Evolutionary conservation across 2,113 vertebrate genomes (phyloP).

Genomic region (Etheostoma spectabile): DNA sequence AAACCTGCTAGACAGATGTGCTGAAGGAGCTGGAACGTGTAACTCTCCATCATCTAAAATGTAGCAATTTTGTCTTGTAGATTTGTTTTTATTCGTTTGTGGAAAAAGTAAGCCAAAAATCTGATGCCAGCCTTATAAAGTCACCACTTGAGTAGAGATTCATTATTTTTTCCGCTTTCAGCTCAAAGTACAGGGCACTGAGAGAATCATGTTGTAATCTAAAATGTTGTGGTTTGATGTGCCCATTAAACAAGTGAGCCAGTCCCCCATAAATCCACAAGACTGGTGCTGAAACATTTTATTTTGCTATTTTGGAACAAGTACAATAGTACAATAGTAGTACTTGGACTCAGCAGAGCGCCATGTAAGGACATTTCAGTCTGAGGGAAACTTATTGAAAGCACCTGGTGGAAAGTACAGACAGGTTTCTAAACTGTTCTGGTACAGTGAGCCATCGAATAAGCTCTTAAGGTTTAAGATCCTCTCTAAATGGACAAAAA

Average conservation of each 20-base stretch:
- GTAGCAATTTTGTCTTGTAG: constrained; percentile 32
- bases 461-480: constrained; percentile 12
- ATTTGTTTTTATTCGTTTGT: constrained; percentile 78
- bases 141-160: constrained; percentile 53
- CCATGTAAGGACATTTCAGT: constrained; percentile 73
- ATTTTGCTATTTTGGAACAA: constrained; percentile 54
- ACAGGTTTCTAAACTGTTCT: constrained; percentile 38
- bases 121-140: constrained; percentile 69
- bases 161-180: constrained; percentile 49
- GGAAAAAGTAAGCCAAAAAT: constrained; percentile 65
- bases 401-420: constrained; percentile 61
- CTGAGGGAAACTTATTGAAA: constrained; percentile 61
- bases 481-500: not conserved
- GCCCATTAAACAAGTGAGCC: constrained; percentile 59
- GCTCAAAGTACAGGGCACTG: constrained; percentile 20
- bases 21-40: constrained; percentile 12
- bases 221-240: constrained; percentile 67
- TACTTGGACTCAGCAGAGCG: constrained; percentile 39
- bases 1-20: constrained; percentile 41
- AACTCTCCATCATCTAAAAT: constrained; percentile 34
- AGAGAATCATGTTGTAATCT: constrained; percentile 34
- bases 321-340: constrained; percentile 31
- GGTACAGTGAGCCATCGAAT: not conserved
- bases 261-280: constrained; percentile 50
- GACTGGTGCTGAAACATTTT: constrained; percentile 45